Percentiles rank a stretch among this genome's conserved stretches.
Conservation (phyloP, 2,797 vertebrate genomes). For the Merluccius polli region DNA sequence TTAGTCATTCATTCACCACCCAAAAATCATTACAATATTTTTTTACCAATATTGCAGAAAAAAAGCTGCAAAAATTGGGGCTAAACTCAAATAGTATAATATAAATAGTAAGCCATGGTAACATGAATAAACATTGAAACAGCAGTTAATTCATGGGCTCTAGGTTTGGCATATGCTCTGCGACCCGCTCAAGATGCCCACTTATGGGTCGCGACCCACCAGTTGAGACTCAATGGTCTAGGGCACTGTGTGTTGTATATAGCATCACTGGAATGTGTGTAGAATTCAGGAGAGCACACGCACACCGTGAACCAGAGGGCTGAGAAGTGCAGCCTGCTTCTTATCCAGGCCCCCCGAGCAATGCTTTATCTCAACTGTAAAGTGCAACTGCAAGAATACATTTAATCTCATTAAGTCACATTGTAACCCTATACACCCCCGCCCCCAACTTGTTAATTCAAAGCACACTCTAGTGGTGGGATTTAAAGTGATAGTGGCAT, state of each 20-base stretch:
- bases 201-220: too few relatives aligned
- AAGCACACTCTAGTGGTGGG: neutral
- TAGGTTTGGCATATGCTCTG: too few relatives aligned
- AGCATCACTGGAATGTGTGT: slow-evolving; percentile 28
- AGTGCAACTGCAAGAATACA: slow-evolving; percentile 14
- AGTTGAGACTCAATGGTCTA: too few relatives aligned
- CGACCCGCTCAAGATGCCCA: too few relatives aligned
- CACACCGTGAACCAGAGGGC: slow-evolving; percentile 5
- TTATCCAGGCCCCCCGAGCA: neutral
- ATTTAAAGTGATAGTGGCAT: neutral
- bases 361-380: slow-evolving; percentile 50
- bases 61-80: too few relatives aligned
- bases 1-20: too few relatives aligned
- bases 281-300: slow-evolving; percentile 40
- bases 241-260: slow-evolving; percentile 8
- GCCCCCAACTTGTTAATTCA: neutral
- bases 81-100: too few relatives aligned
- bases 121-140: too few relatives aligned
- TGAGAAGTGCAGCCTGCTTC: neutral
- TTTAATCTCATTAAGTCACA: neutral
- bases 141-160: too few relatives aligned
- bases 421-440: neutral
- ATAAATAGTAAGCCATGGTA: too few relatives aligned
- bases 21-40: too few relatives aligned
- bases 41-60: too few relatives aligned